A percentile compares a stretch with the other conserved stretches of the same genome.
phyloP scores from a whole-genome alignment of 64 coral and sea anemone genomes.

The Platygyra sinensis region DNA sequence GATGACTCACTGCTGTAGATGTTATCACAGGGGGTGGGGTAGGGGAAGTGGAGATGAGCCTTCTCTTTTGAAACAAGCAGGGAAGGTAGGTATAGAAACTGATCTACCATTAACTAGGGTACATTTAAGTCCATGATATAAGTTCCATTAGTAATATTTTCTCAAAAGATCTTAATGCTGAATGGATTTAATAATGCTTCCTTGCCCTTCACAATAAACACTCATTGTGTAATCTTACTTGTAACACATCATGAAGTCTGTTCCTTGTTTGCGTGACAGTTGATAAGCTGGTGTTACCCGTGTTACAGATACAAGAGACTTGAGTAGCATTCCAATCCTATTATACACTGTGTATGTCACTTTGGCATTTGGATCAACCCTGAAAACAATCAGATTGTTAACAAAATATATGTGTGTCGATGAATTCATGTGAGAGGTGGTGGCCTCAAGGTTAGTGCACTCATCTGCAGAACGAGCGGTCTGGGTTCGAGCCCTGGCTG shows the following conservation, averaged over 20 bases:
- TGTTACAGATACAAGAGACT: slow-evolving; percentile 90
- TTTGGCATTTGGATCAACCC: slow-evolving; percentile 74
- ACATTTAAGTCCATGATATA: too few relatives aligned
- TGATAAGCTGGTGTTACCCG: slow-evolving; percentile 94
- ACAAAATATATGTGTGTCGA: background rate
- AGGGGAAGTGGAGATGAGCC: too few relatives aligned
- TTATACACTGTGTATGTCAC: slow-evolving; percentile 96
- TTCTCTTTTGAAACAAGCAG: too few relatives aligned
- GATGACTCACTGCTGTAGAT: too few relatives aligned
- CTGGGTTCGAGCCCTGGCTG: too few relatives aligned
- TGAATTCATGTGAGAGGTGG: background rate
- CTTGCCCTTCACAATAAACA: background rate
- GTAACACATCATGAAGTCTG: slow-evolving; percentile 89
- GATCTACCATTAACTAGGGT: too few relatives aligned
- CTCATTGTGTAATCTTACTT: slow-evolving; percentile 40
- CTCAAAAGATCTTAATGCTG: too few relatives aligned
- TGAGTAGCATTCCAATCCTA: slow-evolving; percentile 92
- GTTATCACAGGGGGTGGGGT: too few relatives aligned
- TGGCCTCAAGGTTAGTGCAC: background rate
- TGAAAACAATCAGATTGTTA: slow-evolving; percentile 26
- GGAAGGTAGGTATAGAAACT: too few relatives aligned
- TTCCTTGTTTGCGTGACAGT: slow-evolving; percentile 84
- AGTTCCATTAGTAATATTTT: too few relatives aligned
- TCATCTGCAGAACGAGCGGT: too few relatives aligned
- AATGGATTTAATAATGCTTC: background rate